Evolutionary conservation across 2,797 vertebrate genomes (phyloP), one percentile per base, ranked within the genome.

Genomic region (Gymnopithys bicolor): DNA sequence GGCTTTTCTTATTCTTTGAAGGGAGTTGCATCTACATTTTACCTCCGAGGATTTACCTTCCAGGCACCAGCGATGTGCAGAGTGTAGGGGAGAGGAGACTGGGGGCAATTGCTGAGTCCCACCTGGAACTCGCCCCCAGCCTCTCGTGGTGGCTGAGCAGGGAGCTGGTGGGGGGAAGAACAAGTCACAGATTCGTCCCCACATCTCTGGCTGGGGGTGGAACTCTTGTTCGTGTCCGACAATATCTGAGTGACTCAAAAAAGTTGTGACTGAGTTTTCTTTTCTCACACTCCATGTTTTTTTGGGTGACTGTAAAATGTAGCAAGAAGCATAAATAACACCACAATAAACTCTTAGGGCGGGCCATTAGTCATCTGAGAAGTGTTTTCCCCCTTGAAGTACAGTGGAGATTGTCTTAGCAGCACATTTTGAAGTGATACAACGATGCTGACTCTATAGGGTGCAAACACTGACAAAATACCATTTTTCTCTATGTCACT

Each of bases 181-280:
- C 32, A 9, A 12, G 13, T 6, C 24, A 14, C 49, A 19, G 9
- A 9, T 30, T 39, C n/a, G 30, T 21, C 30, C 73, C 32, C 32
- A 55, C 14, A 33, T 5, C 64, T 4, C 19, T 6, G 25, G 22
- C 74, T 67, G 32, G 24, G 23, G 4, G 7, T 9, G 35, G 30
- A 6, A 27, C 55, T 58, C 2, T 1, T 37, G 58, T 9, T 17
- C 10, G 0, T 22, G 11, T 9, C 46, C 37, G 41, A 1, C 1
- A 1, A 3, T 18, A 6, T 13, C 74, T n/a, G 41, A 10, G 24
- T 0, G 3, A 37, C 51, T 30, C 1, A 0, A 28, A 25, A 5
- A 59, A 87, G 46, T 32, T 59, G 39, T 58, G 15, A 8, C 55
- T 23, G 24, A 60, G 21, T 18, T 62, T 48, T 70, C 30, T 19